A percentile compares a stretch with the other conserved stretches of the same genome.
phyloP scores from a whole-genome alignment of 92 coral and sea anemone species.

The Hydrozoanthus gracilis region DNA sequence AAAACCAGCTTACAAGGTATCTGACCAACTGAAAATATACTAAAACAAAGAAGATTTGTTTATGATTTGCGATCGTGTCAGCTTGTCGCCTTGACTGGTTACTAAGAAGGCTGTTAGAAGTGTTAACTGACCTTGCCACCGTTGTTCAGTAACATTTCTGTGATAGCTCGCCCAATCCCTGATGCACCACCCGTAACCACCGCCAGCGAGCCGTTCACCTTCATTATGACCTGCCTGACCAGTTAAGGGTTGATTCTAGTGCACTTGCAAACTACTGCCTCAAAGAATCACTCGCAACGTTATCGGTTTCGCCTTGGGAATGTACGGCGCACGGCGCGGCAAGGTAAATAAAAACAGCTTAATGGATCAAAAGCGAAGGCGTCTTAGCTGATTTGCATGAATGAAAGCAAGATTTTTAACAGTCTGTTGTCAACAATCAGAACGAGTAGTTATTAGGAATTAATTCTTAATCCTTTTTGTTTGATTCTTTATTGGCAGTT shows the following conservation, averaged over 20 bases:
- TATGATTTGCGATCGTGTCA: too few relatives aligned
- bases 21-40: too few relatives aligned
- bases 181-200: conserved; percentile 42
- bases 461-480: conserved; percentile 1
- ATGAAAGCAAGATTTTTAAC: conserved; percentile 2
- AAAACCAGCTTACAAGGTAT: too few relatives aligned
- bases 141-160: conserved; percentile 17
- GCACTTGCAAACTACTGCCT: not conserved
- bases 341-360: conserved; percentile 23
- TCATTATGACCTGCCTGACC: conserved; percentile 23
- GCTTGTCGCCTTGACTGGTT: not conserved
- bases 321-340: not conserved
- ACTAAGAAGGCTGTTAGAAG: not conserved
- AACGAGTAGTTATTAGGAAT: not conserved
- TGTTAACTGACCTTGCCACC: conserved; percentile 36
- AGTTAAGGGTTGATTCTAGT: not conserved
- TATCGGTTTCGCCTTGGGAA: not conserved
- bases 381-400: conserved; percentile 30
- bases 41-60: too few relatives aligned
- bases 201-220: conserved; percentile 14
- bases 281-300: not conserved
- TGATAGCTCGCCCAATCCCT: conserved; percentile 32
- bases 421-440: not conserved
- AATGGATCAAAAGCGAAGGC: not conserved
- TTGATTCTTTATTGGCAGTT: not conserved